A percentile compares a stretch with the other conserved stretches of the same genome.
phyloP scores from a whole-genome alignment of 2,888 invertebrate genomes.

The Acrobasis repandana region DNA sequence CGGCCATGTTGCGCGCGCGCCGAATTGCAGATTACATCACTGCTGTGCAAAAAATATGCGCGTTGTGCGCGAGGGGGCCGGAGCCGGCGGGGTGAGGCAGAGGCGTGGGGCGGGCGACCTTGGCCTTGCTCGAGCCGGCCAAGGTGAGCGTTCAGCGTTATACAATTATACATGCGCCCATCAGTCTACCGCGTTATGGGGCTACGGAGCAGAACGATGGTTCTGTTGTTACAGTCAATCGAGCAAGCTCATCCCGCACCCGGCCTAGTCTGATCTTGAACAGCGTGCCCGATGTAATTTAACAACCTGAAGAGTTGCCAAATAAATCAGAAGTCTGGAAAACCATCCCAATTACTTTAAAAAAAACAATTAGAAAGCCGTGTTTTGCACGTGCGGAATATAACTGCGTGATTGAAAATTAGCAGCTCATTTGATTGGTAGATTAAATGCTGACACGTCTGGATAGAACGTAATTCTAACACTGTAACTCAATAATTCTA shows the following conservation, averaged over 20 bases:
- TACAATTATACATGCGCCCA: constrained; percentile 77
- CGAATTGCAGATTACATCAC: constrained; percentile 80
- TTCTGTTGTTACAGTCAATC: constrained; percentile 15
- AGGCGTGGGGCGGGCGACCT: constrained; percentile 56
- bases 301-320: too few species aligned
- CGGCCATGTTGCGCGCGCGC: constrained; percentile 75
- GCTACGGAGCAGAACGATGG: constrained; percentile 32
- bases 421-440: too few species aligned
- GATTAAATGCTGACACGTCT: too few species aligned
- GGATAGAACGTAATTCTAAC: too few species aligned
- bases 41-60: constrained; percentile 73
- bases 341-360: too few species aligned
- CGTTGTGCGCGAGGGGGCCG: constrained; percentile 43
- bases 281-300: too few species aligned
- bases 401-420: too few species aligned
- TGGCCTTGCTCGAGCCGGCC: constrained; percentile 79
- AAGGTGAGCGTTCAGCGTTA: constrained; percentile 70
- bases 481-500: too few species aligned
- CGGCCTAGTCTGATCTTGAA: too few species aligned
- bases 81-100: constrained; percentile 28
- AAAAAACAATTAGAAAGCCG: too few species aligned
- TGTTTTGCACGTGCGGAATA: too few species aligned
- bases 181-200: constrained; percentile 64
- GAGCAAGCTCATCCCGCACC: background rate
- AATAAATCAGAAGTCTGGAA: too few species aligned